These are phyloP conservation scores for Odontophorus gujanensis DNA, from an alignment of 2,113 vertebrate genomes.

Conservation along the genomic window DNA sequence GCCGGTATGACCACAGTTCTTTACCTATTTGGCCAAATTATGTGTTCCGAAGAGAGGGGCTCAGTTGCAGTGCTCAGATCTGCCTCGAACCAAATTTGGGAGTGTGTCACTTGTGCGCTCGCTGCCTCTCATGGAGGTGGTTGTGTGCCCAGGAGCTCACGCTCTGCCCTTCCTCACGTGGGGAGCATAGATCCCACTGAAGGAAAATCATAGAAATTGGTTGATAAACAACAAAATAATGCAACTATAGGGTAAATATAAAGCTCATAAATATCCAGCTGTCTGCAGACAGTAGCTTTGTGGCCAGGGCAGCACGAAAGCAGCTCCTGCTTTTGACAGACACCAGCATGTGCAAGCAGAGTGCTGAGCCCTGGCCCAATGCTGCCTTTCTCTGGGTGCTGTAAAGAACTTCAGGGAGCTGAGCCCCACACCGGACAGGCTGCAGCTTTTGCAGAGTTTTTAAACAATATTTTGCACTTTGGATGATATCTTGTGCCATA, in stretches of 20 bases:
- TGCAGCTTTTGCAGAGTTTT: background rate
- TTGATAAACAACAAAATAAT: slow-evolving; percentile 12
- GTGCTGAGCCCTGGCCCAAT: background rate
- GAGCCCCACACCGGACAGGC: background rate
- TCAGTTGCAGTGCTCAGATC: background rate
- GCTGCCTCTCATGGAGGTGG: slow-evolving; percentile 21
- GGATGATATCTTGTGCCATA: background rate
- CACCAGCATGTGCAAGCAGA: slow-evolving; percentile 69
- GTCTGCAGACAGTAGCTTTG: slow-evolving; percentile 64
- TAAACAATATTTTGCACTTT: background rate
- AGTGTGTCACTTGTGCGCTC: slow-evolving; percentile 4
- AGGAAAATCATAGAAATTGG: background rate
- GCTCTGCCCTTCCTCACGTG: background rate
- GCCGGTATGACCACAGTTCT: background rate
- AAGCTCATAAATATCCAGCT: slow-evolving; percentile 84
- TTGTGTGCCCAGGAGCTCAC: background rate
- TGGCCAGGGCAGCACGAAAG: slow-evolving; percentile 3
- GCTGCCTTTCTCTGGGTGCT: background rate
- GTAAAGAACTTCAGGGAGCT: background rate
- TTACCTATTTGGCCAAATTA: slow-evolving; percentile 28
- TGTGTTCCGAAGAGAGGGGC: background rate
- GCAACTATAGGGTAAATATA: slow-evolving; percentile 63
- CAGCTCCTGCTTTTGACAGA: slow-evolving; percentile 74
- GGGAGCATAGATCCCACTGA: background rate
- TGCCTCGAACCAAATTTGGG: slow-evolving; percentile 60